Conservation (phyloP, 2,888 invertebrate genomes). For the Pseudococcus viburni region DNA sequence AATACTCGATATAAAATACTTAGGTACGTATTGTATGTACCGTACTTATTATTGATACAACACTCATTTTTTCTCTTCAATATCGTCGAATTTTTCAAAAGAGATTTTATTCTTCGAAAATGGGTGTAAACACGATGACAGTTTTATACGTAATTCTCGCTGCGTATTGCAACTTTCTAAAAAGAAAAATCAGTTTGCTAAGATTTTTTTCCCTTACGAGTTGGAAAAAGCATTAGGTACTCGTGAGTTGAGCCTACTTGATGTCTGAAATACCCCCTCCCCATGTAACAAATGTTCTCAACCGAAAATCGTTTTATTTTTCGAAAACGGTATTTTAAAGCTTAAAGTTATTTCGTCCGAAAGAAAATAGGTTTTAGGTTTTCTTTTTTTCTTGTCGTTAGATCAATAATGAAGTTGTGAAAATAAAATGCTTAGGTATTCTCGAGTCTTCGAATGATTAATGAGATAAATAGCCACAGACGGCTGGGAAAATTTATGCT, state of each 20-base stretch:
- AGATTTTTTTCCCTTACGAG: not conserved
- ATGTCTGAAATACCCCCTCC: not conserved
- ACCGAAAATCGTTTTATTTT: not conserved
- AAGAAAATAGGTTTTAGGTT: not conserved
- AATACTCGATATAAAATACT: not conserved
- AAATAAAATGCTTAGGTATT: not conserved
- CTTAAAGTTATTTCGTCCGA: not conserved
- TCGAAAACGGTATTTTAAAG: not conserved
- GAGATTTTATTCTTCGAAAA: not conserved
- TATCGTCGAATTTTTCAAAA: not conserved
- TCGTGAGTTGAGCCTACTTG: conserved; percentile 3
- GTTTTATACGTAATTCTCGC: conserved; percentile 10
- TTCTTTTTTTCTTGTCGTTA: not conserved
- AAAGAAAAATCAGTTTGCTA: not conserved
- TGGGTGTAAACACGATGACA: conserved; percentile 13
- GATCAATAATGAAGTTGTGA: conserved; percentile 27
- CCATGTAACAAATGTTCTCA: conserved; percentile 7
- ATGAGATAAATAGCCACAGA: not conserved
- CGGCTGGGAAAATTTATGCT: not conserved
- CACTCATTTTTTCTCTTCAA: not conserved
- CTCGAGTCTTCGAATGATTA: not conserved
- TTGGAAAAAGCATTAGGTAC: not conserved
- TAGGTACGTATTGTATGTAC: too few relatives aligned
- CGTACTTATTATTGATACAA: not conserved
- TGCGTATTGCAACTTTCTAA: not conserved